Base-by-base conservation (phyloP, 2,113 vertebrate genomes). In the Saimiri boliviensis region DNA sequence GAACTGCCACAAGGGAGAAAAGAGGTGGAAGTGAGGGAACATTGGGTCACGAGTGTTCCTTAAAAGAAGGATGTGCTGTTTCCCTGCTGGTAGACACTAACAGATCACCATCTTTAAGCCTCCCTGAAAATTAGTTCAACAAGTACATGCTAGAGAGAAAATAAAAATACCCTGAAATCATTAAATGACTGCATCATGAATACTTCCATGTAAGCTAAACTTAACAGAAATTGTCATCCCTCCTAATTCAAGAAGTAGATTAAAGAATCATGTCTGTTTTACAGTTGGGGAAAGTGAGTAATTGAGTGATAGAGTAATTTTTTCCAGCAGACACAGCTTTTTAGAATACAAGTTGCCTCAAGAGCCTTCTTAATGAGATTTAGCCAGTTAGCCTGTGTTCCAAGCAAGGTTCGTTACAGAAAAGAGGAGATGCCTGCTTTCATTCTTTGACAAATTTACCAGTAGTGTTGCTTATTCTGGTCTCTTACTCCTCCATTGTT, bases 221-320 rank as follows among this genome's bases (percentile, higher is more conserved):
- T 68, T 85, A 68, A 21, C 42, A 90, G 70, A 90, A 74, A 86
- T n/a, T 54, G 45, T 71, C 71, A 25, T 77, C 21, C 40, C 25
- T 89, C 68, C 66, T 17, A 56, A 5, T 52, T 94, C n/a, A 73
- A 73, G 37, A 42, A 94, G 45, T 32, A 91, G 49, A 80, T 81
- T 25, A 47, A 76, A 84, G 66, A 91, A 47, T 76, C 19, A 0
- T 54, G 40, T 89, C 32, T 71, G 1, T 87, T 95, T 97, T 79
- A 85, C 74, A 92, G 58, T 25, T 94, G 54, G 54, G 32, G 27
- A 92, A 84, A 66, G 63, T 66, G 45, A 95, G n/a, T 89, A 71
- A 49, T 58, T 79, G 35, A 71, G 17, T n/a, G 45, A 88, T 79
- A 47, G 88, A 89, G 47, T 80, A 19, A 20, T 84, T 94, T 92